These are phyloP conservation scores for Erebia epiphron DNA, from an alignment of 2,888 invertebrate species.

Conservation along the genomic window DNA sequence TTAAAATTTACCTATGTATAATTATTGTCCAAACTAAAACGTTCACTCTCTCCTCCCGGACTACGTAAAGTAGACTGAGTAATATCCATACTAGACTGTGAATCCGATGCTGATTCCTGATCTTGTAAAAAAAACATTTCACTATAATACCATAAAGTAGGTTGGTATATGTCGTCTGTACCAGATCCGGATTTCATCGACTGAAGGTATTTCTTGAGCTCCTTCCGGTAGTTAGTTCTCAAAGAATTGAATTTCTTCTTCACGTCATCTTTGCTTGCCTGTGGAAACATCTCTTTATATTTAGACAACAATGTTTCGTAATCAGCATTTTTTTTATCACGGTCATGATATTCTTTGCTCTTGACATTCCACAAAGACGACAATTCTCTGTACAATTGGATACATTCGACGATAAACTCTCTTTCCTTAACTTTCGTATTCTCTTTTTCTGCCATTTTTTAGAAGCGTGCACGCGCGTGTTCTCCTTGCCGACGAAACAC, in stretches of 20 bases:
- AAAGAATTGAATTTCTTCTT: conserved; percentile 43
- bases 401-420: conserved; percentile 34
- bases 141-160: too few species aligned
- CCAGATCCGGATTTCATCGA: conserved; percentile 21
- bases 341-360: conserved; percentile 42
- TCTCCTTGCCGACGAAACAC: conserved; percentile 13
- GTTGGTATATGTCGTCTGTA: too few species aligned
- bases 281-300: conserved; percentile 42
- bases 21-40: too few species aligned
- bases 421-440: conserved; percentile 32
- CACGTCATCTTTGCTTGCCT: conserved; percentile 43
- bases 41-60: too few species aligned
- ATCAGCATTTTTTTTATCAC: conserved; percentile 36
- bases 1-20: too few species aligned
- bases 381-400: conserved; percentile 32
- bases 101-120: too few species aligned
- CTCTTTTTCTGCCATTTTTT: conserved; percentile 17
- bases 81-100: too few species aligned
- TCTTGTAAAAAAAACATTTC: too few species aligned
- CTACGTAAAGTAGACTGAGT: too few species aligned
- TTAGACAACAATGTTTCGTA: conserved; percentile 40
- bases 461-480: conserved; percentile 10
- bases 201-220: conserved; percentile 18
- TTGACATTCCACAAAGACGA: conserved; percentile 42
- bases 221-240: conserved; percentile 22